A percentile compares a stretch with the other conserved stretches of the same genome.
phyloP scores from a whole-genome alignment of 53 echinoderm and acorn worm genomes.

The Temnopleurus reevesii region DNA sequence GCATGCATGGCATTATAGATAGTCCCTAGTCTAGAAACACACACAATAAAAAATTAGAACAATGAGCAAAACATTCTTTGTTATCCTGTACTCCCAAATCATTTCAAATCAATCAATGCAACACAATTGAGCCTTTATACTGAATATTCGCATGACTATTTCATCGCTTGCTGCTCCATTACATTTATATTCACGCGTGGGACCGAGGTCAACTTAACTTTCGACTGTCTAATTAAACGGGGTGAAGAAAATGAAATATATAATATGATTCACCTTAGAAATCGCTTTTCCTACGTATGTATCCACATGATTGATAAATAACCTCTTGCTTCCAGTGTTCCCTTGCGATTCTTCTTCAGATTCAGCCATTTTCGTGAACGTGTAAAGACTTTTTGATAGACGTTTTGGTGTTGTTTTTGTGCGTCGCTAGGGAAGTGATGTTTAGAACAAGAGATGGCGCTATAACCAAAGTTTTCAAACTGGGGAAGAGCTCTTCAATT shows the following conservation, averaged over 20 bases:
- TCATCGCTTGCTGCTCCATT: no score
- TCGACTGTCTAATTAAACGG: background rate
- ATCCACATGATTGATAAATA: conserved; percentile 97
- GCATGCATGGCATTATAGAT: no score
- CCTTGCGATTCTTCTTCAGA: conserved; percentile 80
- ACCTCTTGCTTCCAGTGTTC: conserved; percentile 66
- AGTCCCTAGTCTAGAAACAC: no score
- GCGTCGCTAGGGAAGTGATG: conserved; percentile 60
- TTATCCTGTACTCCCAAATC: no score
- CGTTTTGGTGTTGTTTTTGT: conserved; percentile 11
- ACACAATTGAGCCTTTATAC: no score
- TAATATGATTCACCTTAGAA: conserved; percentile 72
- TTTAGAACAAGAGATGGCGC: conserved; percentile 9
- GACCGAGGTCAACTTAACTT: background rate
- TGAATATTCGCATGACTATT: no score
- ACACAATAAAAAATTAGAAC: no score
- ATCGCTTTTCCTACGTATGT: conserved; percentile 85
- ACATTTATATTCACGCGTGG: background rate
- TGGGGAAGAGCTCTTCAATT: no score
- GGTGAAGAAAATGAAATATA: background rate
- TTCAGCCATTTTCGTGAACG: conserved; percentile 79
- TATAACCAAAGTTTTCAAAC: background rate
- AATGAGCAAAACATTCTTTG: no score
- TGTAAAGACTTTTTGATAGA: background rate
- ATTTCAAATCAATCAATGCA: no score